Base-by-base conservation (phyloP, 2,113 vertebrate genomes). In the Nothobranchius furzeri region DNA sequence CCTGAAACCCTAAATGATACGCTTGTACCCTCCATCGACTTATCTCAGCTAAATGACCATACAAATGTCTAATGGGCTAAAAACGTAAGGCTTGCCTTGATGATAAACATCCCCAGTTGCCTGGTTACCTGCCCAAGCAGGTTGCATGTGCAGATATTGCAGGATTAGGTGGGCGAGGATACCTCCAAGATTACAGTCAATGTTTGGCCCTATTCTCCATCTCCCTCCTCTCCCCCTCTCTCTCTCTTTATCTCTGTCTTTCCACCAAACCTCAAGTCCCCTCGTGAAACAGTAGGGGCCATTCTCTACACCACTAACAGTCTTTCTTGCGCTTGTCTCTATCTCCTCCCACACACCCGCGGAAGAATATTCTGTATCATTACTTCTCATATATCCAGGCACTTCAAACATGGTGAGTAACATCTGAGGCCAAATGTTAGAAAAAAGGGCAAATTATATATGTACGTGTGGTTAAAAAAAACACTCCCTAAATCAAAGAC, bases 301-400 rank as follows among this genome's bases (percentile, higher is more conserved):
- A 87, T 93, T 93, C 84, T 92, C 78, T 66, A 17, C 8, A 36
- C 78, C 61, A 14, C 81, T 82, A 90, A 93, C 91, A 93, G 81
- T 81, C 90, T 91, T 92, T 93, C 89, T 91, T 90, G 76, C 75
- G 69, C 68, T 71, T 58, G 68, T 74, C 77, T 84, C 68, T 75
- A 67, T 87, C 87, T 76, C 78, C 73, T 82, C 74, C 83, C 81
- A 73, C 72, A 69, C 13, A 65, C 59, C 69, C 48, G 63, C 43
- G 49, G 8, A 60, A 64, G 69, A 70, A 55, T 15, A 48, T 56
- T 40, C 14, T 1, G 7, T 46, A 37, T 54, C 43, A 53, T 30
- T 36, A 51, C 56, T 24, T 61, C 15, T 65, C 56, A 64, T 67
- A 59, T 35, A 53, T 30, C 50, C 40, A 35, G 13, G 3, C 7